phyloP scores from a whole-genome alignment of 1,140 invertebrate genomes.

The Drosophila pruinosa region DNA sequence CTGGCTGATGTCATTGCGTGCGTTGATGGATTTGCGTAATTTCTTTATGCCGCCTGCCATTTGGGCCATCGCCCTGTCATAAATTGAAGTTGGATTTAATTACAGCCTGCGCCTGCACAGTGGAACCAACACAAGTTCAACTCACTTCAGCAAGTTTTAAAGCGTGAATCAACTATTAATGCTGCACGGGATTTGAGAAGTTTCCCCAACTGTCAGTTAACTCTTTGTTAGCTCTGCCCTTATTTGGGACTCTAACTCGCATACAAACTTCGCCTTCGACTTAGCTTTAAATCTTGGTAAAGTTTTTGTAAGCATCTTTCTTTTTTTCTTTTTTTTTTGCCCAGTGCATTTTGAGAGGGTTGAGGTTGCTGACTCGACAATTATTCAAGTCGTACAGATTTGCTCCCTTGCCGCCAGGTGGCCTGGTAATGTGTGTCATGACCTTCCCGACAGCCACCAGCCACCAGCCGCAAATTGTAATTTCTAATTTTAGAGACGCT shows the following conservation, averaged over 20 bases:
- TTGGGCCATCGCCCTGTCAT: conserved; percentile 34
- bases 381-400: conserved; percentile 51
- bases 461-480: conserved; percentile 55
- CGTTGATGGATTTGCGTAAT: conserved; percentile 71
- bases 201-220: neutral
- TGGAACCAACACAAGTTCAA: conserved; percentile 1
- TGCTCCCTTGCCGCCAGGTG: conserved; percentile 25
- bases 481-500: conserved; percentile 52
- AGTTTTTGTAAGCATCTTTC: no score
- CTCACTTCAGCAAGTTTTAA: neutral
- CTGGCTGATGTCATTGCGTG: conserved; percentile 61
- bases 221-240: neutral
- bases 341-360: no score
- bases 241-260: no score
- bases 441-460: conserved; percentile 28
- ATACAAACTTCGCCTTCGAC: no score
- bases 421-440: conserved; percentile 20
- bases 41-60: conserved; percentile 58
- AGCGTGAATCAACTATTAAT: neutral
- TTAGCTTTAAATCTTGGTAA: no score
- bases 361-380: conserved; percentile 34
- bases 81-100: conserved; percentile 77
- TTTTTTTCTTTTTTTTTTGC: no score
- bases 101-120: conserved; percentile 44
- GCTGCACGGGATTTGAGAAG: neutral